phyloP scores from a whole-genome alignment of 2,113 vertebrate species.

The Argyrosomus japonicus region DNA sequence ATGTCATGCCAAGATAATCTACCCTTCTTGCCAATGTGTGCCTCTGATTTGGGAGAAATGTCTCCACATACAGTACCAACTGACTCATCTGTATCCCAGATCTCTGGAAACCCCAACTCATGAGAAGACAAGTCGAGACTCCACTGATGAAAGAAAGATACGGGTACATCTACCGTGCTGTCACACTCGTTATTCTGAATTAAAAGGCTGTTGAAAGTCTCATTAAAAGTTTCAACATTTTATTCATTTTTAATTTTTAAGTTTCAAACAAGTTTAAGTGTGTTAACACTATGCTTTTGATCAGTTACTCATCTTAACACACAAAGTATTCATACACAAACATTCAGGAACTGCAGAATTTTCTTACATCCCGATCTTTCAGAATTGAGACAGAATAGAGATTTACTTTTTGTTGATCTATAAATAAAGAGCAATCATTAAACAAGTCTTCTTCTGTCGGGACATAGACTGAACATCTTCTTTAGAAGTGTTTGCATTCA shows the following conservation, averaged over 20 bases:
- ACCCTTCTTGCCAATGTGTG: constrained; percentile 2
- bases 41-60: constrained; percentile 28
- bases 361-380: background rate
- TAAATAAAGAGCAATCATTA: background rate
- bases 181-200: background rate
- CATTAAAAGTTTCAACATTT: background rate
- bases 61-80: background rate
- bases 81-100: constrained; percentile 15
- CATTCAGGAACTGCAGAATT: background rate
- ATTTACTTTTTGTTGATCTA: background rate
- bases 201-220: background rate
- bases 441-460: background rate
- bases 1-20: constrained; percentile 18
- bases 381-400: background rate
- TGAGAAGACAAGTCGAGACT: background rate
- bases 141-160: background rate
- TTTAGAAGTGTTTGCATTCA: background rate
- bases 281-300: background rate
- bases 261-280: background rate
- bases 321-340: background rate
- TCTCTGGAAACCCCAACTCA: background rate
- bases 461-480: background rate
- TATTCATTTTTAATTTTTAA: background rate
- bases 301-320: background rate
- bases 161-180: background rate